Conservation (phyloP, 2,113 vertebrate genomes). For the Oplegnathus fasciatus region DNA sequence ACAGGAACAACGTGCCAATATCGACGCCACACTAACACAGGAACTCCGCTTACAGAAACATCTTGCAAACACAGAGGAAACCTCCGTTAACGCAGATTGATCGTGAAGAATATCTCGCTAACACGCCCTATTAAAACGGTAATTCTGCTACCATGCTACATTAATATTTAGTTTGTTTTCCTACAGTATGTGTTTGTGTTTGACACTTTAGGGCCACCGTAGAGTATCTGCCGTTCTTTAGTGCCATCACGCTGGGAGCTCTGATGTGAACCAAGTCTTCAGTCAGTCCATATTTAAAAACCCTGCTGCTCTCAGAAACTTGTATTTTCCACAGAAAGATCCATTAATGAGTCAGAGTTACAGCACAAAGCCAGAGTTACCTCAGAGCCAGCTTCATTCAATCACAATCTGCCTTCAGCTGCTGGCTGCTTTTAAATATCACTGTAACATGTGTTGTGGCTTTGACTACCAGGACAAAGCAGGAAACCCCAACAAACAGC, state of each 20-base stretch:
- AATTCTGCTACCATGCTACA: no score
- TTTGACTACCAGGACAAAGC: not conserved
- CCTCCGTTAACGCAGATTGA: no score
- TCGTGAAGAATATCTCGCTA: no score
- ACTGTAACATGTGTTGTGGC: not conserved
- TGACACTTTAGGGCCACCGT: no score
- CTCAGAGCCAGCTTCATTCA: not conserved
- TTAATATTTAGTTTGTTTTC: no score
- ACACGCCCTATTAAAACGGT: no score
- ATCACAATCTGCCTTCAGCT: not conserved
- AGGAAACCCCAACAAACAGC: conserved; percentile 28
- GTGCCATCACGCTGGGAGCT: not conserved
- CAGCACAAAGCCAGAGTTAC: not conserved
- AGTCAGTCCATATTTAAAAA: not conserved
- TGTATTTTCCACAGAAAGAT: not conserved
- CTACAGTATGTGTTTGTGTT: no score
- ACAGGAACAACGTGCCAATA: no score
- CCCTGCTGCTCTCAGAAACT: not conserved
- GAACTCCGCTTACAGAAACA: no score
- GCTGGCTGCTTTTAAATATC: not conserved
- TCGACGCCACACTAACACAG: no score
- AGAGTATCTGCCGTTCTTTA: no score
- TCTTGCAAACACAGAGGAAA: no score
- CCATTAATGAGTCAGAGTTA: not conserved
- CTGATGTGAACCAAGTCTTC: not conserved